A percentile compares a stretch with the other conserved stretches of the same genome.
Evolutionary conservation across 2,888 invertebrate species (phyloP).

Genomic region (Folsomia manolachei): DNA sequence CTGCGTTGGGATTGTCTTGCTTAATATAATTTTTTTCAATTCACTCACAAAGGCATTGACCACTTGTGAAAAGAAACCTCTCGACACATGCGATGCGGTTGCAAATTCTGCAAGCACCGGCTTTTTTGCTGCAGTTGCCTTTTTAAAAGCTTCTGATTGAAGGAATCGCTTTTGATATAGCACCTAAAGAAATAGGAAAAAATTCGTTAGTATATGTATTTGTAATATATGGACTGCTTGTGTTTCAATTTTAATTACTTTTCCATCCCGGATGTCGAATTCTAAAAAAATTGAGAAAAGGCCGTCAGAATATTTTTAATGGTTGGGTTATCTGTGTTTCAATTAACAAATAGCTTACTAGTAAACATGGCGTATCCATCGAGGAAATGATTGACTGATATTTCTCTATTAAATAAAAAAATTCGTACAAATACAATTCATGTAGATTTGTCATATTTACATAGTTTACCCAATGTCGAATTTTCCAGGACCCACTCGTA

Average conservation of each 20-base stretch:
- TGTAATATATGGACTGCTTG: background rate
- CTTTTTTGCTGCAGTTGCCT: conserved; percentile 54
- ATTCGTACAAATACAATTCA: too few relatives aligned
- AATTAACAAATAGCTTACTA: too few relatives aligned
- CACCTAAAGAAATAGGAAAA: conserved; percentile 6
- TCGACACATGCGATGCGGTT: conserved; percentile 57
- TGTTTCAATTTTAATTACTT: conserved; percentile 50
- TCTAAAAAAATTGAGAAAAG: too few relatives aligned
- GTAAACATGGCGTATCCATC: conserved; percentile 58
- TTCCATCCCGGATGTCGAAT: conserved; percentile 55
- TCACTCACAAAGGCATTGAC: conserved; percentile 53
- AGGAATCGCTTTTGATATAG: conserved; percentile 53
- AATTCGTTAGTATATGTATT: background rate
- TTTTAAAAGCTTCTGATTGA: conserved; percentile 56
- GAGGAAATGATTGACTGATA: conserved; percentile 57
- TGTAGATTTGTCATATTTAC: too few relatives aligned
- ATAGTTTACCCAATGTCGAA: conserved; percentile 57
- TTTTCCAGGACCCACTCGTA: conserved; percentile 58
- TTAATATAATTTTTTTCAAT: too few relatives aligned
- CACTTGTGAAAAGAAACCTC: conserved; percentile 55
- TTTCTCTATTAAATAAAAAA: too few relatives aligned
- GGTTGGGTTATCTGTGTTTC: too few relatives aligned
- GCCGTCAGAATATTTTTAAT: too few relatives aligned
- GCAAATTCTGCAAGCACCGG: conserved; percentile 58
- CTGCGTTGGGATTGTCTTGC: too few relatives aligned